phyloP scores from a whole-genome alignment of 2,113 vertebrate species.

The Sialia sialis region DNA sequence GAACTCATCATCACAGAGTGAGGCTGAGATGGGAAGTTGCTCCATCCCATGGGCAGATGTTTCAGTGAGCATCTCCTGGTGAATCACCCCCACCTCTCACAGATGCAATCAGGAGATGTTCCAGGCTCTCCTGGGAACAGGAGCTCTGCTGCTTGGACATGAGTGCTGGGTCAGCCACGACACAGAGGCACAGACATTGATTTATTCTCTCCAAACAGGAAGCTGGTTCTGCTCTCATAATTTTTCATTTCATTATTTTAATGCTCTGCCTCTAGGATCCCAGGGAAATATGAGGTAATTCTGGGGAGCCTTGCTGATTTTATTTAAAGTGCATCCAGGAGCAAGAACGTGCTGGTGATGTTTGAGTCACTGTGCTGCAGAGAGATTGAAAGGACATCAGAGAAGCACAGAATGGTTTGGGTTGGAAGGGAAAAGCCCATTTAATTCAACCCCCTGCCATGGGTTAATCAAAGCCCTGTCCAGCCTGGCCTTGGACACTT shows the following conservation, averaged over 20 bases:
- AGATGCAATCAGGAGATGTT: neutral
- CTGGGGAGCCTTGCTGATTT: neutral
- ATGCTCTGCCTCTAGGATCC: neutral
- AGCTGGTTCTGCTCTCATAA: neutral
- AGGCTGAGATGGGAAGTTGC: neutral
- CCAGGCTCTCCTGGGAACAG: neutral
- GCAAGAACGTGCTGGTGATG: neutral
- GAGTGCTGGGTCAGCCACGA: neutral
- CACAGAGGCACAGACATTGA: neutral
- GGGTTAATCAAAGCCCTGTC: neutral
- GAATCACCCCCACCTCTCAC: neutral
- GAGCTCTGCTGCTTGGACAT: neutral
- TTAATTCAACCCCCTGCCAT: neutral
- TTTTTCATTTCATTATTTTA: neutral
- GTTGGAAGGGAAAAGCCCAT: neutral
- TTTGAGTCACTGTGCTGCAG: neutral
- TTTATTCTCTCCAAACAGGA: neutral
- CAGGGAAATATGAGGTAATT: neutral
- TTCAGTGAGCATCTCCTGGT: neutral
- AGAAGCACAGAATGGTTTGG: neutral
- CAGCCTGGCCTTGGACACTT: neutral
- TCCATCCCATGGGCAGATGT: neutral
- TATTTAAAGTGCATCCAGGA: constrained; percentile 30
- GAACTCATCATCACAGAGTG: neutral
- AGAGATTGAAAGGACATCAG: neutral